Conservation (phyloP, 2,113 vertebrate genomes). For the Colinus virginianus region DNA sequence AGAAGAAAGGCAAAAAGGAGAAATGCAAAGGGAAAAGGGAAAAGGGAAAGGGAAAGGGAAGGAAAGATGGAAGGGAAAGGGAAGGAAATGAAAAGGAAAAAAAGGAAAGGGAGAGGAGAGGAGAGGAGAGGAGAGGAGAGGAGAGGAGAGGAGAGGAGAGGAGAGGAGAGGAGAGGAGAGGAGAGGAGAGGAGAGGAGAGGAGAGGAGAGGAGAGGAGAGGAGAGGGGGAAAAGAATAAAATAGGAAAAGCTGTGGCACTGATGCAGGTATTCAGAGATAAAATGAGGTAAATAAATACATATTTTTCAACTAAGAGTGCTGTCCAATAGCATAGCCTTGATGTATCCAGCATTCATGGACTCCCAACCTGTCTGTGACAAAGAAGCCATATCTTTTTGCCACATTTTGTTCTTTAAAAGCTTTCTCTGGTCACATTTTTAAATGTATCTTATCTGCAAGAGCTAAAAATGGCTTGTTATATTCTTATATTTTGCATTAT, state of each 20-base stretch:
- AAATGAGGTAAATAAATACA: background rate
- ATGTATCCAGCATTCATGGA: background rate
- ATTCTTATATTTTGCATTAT: background rate
- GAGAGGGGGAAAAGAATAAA: too few species aligned
- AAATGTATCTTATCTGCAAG: background rate
- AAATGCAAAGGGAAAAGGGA: too few species aligned
- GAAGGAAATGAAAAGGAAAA: too few species aligned
- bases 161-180: too few species aligned
- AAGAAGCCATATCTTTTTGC: background rate
- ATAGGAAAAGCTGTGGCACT: background rate
- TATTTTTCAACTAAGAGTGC: background rate
- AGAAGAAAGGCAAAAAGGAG: background rate
- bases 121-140: too few species aligned
- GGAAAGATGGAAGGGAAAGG: too few species aligned
- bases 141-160: too few species aligned
- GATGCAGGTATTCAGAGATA: background rate
- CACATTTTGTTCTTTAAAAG: background rate
- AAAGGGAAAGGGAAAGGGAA: background rate
- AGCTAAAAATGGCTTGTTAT: rapidly evolving
- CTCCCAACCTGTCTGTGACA: background rate
- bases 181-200: too few species aligned
- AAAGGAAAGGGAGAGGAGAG: too few species aligned
- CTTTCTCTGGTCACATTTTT: background rate
- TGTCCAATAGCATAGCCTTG: rapidly evolving
- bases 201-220: too few species aligned